A percentile compares a stretch with the other conserved stretches of the same genome.
Evolutionary conservation across 2,888 invertebrate species (phyloP).

Genomic region (Candidula unifasciata): DNA sequence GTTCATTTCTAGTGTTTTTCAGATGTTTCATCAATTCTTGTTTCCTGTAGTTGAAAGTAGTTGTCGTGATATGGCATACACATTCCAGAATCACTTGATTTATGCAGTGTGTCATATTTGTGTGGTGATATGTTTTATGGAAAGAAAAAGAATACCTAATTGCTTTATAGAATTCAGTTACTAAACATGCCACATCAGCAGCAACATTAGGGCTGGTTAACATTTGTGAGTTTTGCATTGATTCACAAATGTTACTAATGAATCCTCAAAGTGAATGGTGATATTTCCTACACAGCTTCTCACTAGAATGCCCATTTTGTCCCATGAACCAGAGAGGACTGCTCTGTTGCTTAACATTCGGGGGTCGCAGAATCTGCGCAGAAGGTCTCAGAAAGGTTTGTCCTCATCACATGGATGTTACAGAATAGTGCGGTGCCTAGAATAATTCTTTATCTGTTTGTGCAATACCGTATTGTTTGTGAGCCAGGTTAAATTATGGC

Average conservation of each 20-base stretch:
- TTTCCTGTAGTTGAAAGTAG: too few species aligned
- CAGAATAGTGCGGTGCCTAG: too few species aligned
- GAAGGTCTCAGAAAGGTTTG: constrained; percentile 38
- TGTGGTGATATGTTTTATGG: constrained; percentile 19
- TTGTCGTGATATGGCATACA: too few species aligned
- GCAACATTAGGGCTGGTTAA: constrained; percentile 37
- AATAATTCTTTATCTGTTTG: too few species aligned
- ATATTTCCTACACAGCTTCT: constrained; percentile 24
- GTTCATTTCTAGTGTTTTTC: too few species aligned
- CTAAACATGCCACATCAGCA: constrained; percentile 37
- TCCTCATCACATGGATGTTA: neutral
- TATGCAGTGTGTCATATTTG: too few species aligned
- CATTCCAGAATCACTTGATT: too few species aligned
- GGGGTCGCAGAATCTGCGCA: constrained; percentile 39
- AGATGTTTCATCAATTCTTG: too few species aligned
- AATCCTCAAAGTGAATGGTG: constrained; percentile 2
- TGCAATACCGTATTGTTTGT: neutral
- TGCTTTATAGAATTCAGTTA: constrained; percentile 20
- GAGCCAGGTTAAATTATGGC: too few species aligned
- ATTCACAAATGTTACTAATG: neutral
- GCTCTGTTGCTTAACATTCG: constrained; percentile 39
- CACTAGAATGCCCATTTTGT: constrained; percentile 38
- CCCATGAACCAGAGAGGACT: constrained; percentile 38
- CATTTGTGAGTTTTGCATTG: neutral
- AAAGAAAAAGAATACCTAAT: constrained; percentile 23